phyloP scores from a whole-genome alignment of 2,888 invertebrate species.

The Cryptophagus acutangulus region DNA sequence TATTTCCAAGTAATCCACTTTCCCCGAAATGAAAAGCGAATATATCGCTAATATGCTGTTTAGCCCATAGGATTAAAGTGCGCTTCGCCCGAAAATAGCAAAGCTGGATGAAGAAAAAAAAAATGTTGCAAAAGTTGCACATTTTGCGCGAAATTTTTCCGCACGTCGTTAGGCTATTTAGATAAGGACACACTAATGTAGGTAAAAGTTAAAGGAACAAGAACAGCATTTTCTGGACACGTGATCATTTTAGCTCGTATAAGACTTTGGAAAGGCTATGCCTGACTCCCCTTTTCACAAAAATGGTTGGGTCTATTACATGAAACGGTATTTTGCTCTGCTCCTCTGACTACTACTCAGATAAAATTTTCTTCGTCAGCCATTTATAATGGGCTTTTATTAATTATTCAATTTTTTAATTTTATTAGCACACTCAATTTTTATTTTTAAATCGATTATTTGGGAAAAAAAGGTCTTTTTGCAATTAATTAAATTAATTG shows the following conservation, averaged over 20 bases:
- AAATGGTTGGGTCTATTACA: constrained; percentile 46
- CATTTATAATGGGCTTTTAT: no score
- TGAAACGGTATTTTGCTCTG: constrained; percentile 44
- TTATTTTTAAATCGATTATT: no score
- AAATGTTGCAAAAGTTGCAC: background rate
- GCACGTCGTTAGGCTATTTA: constrained; percentile 25
- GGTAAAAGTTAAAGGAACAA: constrained; percentile 14
- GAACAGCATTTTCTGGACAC: constrained; percentile 29
- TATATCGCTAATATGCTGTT: no score
- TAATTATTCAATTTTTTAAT: no score
- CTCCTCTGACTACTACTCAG: constrained; percentile 29
- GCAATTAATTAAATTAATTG: no score
- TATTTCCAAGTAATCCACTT: no score
- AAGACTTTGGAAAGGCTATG: constrained; percentile 38
- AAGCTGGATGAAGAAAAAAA: no score
- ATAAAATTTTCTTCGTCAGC: constrained; percentile 36
- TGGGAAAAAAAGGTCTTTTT: no score
- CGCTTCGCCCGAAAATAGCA: no score
- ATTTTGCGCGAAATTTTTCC: constrained; percentile 22
- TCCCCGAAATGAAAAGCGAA: no score
- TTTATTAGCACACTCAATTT: no score
- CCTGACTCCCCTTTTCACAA: constrained; percentile 44
- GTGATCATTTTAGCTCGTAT: constrained; percentile 37
- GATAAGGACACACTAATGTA: constrained; percentile 28
- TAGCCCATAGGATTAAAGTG: no score